Evolutionary conservation across 2,888 invertebrate species (phyloP), one percentile per base, ranked within the genome.

Genomic region (Drosophila buzzatii): DNA sequence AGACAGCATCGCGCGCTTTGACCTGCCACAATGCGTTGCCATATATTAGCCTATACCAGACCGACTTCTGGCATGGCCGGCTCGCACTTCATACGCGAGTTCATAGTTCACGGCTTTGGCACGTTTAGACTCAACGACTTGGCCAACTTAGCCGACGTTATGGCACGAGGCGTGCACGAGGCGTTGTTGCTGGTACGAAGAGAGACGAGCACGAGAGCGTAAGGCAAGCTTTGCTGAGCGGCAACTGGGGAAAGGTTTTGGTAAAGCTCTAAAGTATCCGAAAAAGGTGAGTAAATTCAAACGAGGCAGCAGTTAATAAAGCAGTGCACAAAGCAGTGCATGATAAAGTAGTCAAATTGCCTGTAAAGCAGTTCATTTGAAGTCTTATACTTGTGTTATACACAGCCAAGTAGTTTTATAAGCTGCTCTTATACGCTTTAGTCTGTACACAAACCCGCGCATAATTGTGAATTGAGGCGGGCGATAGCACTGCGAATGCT

Each of bases 11-110:
- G 68, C 74, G 59, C 73, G 72, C 85, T 87, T 85, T 87, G 87
- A 89, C 89, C 89, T 87, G 86, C 86, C 85, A 87, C 89, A 87
- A 87, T 85, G 81, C 77, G 77, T 68, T 82, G 73, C 67, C 77
- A 73, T 81, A 76, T 79, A 85, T 88, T 88, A 83, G 88, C 88
- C 86, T 68, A 64, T 70, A 47, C 49, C 47, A 69, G 49, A 52
- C 67, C 53, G 63, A 68, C 58, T 59, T 66, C 60, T 63, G 59
- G 60, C 76, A 69, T 53, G 51, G 37, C 63, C 69, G 52, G 52
- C 60, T 69, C 37, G 33, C 76, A 62, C 56, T 75, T 56, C 51
- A 70, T 57, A 62, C 62, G 31, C 58, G 44, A 53, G 37, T 51
- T 66, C 55, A 49, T 44, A 33, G 66, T 47, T 4, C 27, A n/a